A percentile compares a stretch with the other conserved stretches of the same genome.
Conservation (phyloP, 2,797 vertebrate genomes). For the Helarctos malayanus region DNA sequence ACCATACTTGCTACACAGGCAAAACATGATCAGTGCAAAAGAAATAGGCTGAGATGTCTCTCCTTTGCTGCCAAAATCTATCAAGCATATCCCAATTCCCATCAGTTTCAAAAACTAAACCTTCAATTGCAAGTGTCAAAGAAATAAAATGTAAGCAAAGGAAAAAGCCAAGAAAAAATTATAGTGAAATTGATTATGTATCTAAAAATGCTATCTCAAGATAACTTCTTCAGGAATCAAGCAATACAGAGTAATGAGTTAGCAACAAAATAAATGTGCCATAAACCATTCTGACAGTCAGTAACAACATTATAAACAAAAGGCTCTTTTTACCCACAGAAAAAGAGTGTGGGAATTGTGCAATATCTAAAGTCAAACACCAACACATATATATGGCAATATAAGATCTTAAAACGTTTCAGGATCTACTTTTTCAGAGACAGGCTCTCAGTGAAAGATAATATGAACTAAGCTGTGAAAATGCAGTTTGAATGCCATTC, state of each 20-base stretch:
- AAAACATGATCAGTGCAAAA: slow-evolving; percentile 24
- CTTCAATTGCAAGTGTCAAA: slow-evolving; percentile 65
- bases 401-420: slow-evolving; percentile 37
- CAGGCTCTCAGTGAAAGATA: slow-evolving; percentile 49
- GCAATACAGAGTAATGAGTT: slow-evolving; percentile 38
- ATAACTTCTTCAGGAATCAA: slow-evolving; percentile 65
- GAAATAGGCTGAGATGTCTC: slow-evolving; percentile 44
- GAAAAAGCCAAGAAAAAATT: slow-evolving; percentile 58
- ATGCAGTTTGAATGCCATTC: neutral
- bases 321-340: slow-evolving; percentile 2
- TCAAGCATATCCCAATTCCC: slow-evolving; percentile 31
- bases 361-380: slow-evolving; percentile 16
- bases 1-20: slow-evolving; percentile 1
- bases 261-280: slow-evolving; percentile 47
- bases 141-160: slow-evolving; percentile 69
- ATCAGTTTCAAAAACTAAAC: slow-evolving; percentile 71
- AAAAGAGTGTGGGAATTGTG: neutral
- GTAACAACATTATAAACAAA: slow-evolving; percentile 46
- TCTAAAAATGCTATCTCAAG: slow-evolving; percentile 59
- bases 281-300: slow-evolving; percentile 44
- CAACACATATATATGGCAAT: neutral
- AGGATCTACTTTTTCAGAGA: slow-evolving; percentile 54
- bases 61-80: slow-evolving; percentile 65
- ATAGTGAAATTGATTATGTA: slow-evolving; percentile 31
- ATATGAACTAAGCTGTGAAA: slow-evolving; percentile 20